phyloP scores from a whole-genome alignment of 1,140 invertebrate genomes.

The Grapholita molesta region DNA sequence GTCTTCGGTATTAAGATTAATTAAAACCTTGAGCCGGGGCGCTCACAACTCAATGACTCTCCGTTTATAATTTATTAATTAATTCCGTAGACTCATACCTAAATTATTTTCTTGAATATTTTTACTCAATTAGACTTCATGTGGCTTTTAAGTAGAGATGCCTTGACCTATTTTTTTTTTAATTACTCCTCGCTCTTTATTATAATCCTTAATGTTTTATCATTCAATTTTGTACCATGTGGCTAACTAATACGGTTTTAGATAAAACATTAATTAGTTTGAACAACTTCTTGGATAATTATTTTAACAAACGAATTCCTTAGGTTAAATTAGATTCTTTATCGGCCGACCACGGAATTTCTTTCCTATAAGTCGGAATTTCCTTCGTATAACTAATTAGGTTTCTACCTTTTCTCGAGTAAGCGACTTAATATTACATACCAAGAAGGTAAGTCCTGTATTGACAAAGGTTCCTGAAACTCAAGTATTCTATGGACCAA shows the following conservation, averaged over 20 bases:
- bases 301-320: neutral
- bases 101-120: conserved; percentile 11
- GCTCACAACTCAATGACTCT: conserved; percentile 9
- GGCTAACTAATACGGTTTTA: neutral
- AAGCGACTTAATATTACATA: neutral
- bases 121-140: conserved; percentile 1
- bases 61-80: conserved; percentile 9
- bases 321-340: neutral
- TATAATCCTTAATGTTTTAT: neutral
- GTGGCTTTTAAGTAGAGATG: neutral
- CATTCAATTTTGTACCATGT: neutral
- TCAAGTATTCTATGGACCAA: neutral
- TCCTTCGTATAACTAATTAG: neutral
- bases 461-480: neutral
- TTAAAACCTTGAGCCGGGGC: conserved; percentile 4
- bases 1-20: conserved; percentile 2
- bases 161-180: neutral
- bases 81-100: neutral
- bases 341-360: neutral
- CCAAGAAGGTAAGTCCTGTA: neutral
- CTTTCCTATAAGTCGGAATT: neutral
- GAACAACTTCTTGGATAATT: neutral
- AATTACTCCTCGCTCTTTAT: neutral
- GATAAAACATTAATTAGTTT: neutral
- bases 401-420: neutral